Evolutionary conservation across 2,113 vertebrate species (phyloP).

Genomic region (Porphyrio hochstetteri): DNA sequence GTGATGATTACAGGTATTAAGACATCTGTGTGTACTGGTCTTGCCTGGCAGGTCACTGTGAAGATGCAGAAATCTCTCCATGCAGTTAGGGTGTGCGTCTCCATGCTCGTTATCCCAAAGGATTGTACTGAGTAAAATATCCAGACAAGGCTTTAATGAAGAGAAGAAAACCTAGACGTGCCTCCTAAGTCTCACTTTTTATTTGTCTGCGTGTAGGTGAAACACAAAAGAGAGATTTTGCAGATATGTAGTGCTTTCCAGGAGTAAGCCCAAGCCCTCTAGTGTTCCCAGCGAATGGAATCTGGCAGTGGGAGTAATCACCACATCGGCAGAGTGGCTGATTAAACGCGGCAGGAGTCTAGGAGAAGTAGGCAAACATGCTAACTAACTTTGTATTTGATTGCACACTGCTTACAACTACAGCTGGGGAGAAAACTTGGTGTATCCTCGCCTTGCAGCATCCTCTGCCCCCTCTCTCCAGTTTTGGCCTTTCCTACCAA

Average conservation of each 20-base stretch:
- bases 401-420: not conserved
- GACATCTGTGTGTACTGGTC: not conserved
- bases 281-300: fast-evolving
- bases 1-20: not conserved
- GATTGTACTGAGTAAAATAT: not conserved
- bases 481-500: fast-evolving
- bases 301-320: fast-evolving
- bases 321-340: fast-evolving
- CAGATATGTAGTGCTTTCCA: fast-evolving
- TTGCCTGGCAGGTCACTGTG: not conserved
- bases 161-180: not conserved
- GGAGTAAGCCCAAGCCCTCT: not conserved
- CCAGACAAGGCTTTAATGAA: not conserved
- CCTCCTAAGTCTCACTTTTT: not conserved
- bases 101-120: not conserved
- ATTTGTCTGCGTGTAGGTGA: fast-evolving
- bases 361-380: too few relatives aligned
- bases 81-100: fast-evolving
- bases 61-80: not conserved
- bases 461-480: too few relatives aligned
- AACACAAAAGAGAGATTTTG: not conserved
- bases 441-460: fast-evolving
- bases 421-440: not conserved
- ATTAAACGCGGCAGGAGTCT: not conserved
- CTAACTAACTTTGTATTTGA: not conserved